phyloP scores from a whole-genome alignment of 2,113 vertebrate species.

The Sceloporus tristichus region DNA sequence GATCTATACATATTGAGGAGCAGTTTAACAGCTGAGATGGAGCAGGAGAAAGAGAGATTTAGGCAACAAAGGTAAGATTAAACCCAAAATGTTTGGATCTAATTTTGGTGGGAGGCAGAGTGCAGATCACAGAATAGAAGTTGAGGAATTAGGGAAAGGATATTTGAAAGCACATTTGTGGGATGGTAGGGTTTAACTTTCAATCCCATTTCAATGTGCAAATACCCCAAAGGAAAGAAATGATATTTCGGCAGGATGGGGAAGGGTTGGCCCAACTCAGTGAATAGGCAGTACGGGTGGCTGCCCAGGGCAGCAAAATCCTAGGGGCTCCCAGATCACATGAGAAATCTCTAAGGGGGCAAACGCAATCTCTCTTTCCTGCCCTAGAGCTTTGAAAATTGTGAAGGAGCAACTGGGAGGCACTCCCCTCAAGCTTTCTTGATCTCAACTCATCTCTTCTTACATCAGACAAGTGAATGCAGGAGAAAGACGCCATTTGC shows the following conservation, averaged over 20 bases:
- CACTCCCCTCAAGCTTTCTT: background rate
- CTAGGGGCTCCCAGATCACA: background rate
- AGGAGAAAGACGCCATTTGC: background rate
- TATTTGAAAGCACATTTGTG: background rate
- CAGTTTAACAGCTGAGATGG: conserved; percentile 36
- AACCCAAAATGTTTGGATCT: background rate
- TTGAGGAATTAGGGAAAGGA: background rate
- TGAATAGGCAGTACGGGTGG: background rate
- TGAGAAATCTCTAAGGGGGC: background rate
- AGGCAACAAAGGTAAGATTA: conserved; percentile 8
- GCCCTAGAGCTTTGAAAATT: background rate
- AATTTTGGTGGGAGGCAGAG: background rate
- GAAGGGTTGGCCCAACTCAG: background rate
- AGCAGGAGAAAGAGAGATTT: conserved; percentile 13
- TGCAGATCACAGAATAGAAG: background rate
- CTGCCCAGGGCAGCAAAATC: background rate
- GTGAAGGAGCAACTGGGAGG: background rate
- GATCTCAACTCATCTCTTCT: background rate
- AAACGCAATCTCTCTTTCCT: background rate
- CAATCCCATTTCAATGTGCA: background rate
- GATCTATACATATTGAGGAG: conserved; percentile 33
- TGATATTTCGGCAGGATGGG: background rate
- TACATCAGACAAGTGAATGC: background rate
- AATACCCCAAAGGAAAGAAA: conserved; percentile 2
- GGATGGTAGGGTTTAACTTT: background rate